Conservation (phyloP, 2,113 vertebrate genomes). For the Bufo gargarizans region DNA sequence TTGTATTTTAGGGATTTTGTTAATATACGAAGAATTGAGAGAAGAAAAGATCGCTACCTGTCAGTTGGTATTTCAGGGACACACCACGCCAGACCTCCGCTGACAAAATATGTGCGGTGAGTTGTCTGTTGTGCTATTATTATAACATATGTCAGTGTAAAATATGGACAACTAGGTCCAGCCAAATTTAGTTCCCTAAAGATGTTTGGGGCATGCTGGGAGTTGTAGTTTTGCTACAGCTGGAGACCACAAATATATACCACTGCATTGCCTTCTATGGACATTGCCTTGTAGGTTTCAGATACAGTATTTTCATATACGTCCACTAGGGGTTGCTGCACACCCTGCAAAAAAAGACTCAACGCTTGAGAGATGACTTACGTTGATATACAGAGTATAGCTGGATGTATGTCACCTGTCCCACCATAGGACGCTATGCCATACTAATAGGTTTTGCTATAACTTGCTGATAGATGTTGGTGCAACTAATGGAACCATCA, state of each 20-base stretch:
- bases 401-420: not conserved
- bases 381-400: too few relatives aligned
- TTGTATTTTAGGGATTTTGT: conserved; percentile 86
- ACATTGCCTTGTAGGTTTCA: not conserved
- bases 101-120: conserved; percentile 89
- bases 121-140: conserved; percentile 36
- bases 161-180: too few relatives aligned
- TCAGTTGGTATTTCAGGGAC: conserved; percentile 89
- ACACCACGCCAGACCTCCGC: conserved; percentile 81
- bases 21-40: conserved; percentile 91
- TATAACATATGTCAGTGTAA: too few relatives aligned
- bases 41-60: conserved; percentile 87
- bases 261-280: not conserved
- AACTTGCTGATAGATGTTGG: not conserved
- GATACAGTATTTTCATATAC: not conserved
- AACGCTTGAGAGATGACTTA: too few relatives aligned
- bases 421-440: not conserved
- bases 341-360: not conserved
- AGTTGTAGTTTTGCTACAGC: not conserved
- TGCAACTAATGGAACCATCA: not conserved
- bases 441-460: not conserved
- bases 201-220: too few relatives aligned
- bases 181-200: too few relatives aligned
- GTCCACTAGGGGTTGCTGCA: not conserved
- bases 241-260: not conserved